These are phyloP conservation scores for Pachydiplax longipennis DNA, from an alignment of 2,888 invertebrate species.

Conservation along the genomic window DNA sequence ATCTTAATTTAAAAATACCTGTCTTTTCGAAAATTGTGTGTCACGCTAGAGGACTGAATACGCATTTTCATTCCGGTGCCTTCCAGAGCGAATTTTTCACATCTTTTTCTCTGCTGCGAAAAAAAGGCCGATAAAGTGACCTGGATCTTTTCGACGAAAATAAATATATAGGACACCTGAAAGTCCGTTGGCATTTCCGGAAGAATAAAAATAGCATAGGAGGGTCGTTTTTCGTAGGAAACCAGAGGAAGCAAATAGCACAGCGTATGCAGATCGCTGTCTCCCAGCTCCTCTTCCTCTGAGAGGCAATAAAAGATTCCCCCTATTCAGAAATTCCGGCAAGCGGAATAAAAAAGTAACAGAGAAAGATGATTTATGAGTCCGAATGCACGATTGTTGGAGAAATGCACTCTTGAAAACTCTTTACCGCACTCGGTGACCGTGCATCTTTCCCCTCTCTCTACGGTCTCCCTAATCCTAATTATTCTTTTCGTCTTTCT, in stretches of 20 bases:
- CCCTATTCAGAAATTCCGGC: not conserved
- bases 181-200: not conserved
- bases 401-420: not conserved
- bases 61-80: not conserved
- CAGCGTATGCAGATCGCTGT: not conserved
- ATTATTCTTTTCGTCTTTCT: not conserved
- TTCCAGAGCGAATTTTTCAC: not conserved
- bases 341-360: not conserved
- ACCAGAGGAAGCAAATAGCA: not conserved
- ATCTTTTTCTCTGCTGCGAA: not conserved
- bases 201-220: not conserved
- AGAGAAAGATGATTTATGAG: not conserved
- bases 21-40: not conserved
- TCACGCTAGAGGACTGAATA: not conserved
- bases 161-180: not conserved
- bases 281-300: not conserved
- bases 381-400: not conserved
- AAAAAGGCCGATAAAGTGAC: not conserved
- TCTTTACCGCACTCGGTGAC: not conserved
- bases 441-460: not conserved
- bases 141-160: not conserved
- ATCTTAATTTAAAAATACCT: not conserved
- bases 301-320: not conserved
- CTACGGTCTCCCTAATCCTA: not conserved
- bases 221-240: not conserved